phyloP scores from a whole-genome alignment of 2,113 vertebrate species.

The Pitta sordida region DNA sequence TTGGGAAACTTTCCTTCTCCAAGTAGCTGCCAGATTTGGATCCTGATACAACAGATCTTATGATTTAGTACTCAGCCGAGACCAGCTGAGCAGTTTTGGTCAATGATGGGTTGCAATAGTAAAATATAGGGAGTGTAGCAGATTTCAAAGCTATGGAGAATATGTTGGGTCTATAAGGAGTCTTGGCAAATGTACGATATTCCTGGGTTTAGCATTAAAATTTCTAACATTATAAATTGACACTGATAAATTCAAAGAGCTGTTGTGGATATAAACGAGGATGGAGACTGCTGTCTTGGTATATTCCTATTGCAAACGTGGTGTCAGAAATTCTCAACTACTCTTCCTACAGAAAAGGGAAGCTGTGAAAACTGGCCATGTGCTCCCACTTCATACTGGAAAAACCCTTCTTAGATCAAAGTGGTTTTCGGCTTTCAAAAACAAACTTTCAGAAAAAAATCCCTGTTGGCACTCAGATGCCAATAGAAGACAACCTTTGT shows the following conservation, averaged over 20 bases:
- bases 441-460: neutral
- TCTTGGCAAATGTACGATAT: neutral
- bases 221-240: neutral
- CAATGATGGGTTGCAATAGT: neutral
- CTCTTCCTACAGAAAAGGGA: neutral
- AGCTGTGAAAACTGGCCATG: neutral
- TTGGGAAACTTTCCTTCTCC: neutral
- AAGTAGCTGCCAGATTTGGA: neutral
- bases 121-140: neutral
- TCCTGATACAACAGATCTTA: neutral
- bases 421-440: neutral
- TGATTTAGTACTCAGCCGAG: neutral
- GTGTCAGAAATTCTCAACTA: neutral
- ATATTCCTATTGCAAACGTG: neutral
- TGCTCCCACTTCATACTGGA: neutral
- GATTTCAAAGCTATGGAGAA: neutral
- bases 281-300: neutral
- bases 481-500: neutral
- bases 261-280: neutral
- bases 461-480: neutral
- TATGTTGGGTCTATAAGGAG: neutral
- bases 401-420: neutral
- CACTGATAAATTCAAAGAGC: neutral
- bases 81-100: neutral
- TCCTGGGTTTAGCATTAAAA: neutral